These are phyloP conservation scores for Drosophila monieri DNA, from an alignment of 2,888 invertebrate species.

Conservation along the genomic window DNA sequence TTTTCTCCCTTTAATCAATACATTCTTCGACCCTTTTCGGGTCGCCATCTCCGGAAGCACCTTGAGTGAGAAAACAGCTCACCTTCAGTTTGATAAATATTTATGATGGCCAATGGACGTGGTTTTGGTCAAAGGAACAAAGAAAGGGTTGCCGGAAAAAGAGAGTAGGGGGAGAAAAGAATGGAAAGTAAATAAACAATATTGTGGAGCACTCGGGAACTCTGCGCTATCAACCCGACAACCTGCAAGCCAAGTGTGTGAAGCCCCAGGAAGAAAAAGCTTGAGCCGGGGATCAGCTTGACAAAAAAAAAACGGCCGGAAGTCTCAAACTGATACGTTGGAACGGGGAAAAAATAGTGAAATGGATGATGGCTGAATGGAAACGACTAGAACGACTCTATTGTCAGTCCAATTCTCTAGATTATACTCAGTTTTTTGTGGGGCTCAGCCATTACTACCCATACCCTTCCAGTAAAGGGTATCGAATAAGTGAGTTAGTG, in stretches of 20 bases:
- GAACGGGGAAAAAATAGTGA: constrained; percentile 3
- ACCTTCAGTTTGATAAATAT: constrained; percentile 49
- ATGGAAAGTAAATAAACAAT: constrained; percentile 31
- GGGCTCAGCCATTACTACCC: too few relatives aligned
- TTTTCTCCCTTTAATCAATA: constrained; percentile 19
- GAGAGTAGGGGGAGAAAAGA: constrained; percentile 13
- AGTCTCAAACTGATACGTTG: constrained; percentile 47
- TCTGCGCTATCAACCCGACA: constrained; percentile 27
- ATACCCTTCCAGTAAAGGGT: not conserved
- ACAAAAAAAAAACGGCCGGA: constrained; percentile 51
- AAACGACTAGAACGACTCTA: not conserved
- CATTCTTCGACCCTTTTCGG: constrained; percentile 15
- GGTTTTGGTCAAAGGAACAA: constrained; percentile 45
- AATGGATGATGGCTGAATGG: not conserved
- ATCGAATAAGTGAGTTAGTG: constrained; percentile 3
- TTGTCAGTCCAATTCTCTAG: not conserved
- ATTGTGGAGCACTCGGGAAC: constrained; percentile 10
- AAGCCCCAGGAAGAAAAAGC: constrained; percentile 11
- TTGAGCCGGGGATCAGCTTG: constrained; percentile 35
- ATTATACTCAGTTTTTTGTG: too few relatives aligned
- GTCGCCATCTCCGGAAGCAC: constrained; percentile 48
- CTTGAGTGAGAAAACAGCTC: constrained; percentile 57
- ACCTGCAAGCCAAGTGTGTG: constrained; percentile 2
- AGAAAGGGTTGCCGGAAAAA: constrained; percentile 26
- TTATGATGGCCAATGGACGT: constrained; percentile 49